Evolutionary conservation across 2,113 vertebrate genomes (phyloP).

Genomic region (Falco punctatus): DNA sequence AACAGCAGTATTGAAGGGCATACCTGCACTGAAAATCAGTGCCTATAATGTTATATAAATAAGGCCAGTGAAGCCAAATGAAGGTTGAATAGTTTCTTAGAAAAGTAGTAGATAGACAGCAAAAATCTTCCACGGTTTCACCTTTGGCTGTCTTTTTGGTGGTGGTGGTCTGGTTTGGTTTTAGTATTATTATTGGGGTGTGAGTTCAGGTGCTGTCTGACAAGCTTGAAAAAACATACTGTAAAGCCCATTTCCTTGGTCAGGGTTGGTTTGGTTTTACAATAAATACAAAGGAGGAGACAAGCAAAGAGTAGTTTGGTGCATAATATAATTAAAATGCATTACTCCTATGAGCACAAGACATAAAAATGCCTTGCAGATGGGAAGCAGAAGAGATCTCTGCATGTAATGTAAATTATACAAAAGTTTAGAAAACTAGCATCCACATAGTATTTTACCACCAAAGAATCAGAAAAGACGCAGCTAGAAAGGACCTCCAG

Average conservation of each 20-base stretch:
- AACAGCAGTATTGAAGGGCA: background rate
- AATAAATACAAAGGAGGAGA: background rate
- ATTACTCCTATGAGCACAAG: background rate
- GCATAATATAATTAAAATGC: background rate
- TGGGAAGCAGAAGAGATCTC: background rate
- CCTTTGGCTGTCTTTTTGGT: background rate
- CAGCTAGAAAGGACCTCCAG: background rate
- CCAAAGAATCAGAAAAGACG: background rate
- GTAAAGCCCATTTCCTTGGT: background rate
- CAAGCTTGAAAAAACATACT: background rate
- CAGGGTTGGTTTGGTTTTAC: background rate
- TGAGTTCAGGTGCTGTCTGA: background rate
- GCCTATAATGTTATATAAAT: background rate
- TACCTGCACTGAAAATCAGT: background rate
- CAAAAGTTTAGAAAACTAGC: background rate
- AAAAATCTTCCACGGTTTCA: background rate
- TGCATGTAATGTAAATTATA: background rate
- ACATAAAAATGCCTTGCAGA: background rate
- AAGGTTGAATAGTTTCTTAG: background rate
- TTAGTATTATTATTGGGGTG: background rate
- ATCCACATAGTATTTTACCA: background rate
- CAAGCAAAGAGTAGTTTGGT: background rate
- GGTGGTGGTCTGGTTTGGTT: background rate
- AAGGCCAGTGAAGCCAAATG: background rate
- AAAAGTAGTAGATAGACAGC: background rate